Evolutionary conservation across 2,888 invertebrate species (phyloP).

Genomic region (Carcina quercana): DNA sequence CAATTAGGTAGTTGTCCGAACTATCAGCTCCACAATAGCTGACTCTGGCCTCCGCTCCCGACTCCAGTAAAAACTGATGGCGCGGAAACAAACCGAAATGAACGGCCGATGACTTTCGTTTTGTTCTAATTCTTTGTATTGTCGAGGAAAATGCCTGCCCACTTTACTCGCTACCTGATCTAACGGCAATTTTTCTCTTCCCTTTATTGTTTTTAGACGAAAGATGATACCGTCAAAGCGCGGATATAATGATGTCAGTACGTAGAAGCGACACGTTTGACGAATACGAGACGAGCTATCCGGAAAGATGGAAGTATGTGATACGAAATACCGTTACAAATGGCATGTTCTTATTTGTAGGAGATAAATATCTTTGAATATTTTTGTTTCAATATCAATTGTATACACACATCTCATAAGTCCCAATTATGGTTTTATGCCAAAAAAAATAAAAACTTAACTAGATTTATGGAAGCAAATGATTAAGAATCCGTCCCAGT

Average conservation of each 20-base stretch:
- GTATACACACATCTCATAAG: no score
- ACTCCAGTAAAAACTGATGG: conserved; percentile 53
- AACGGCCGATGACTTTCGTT: conserved; percentile 64
- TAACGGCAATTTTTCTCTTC: conserved; percentile 33
- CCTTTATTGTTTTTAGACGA: conserved; percentile 16
- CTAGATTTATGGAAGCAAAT: no score
- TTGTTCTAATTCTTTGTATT: conserved; percentile 55
- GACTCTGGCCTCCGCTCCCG: conserved; percentile 38
- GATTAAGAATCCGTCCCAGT: no score
- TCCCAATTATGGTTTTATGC: no score
- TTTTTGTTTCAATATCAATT: no score
- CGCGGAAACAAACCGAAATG: conserved; percentile 57
- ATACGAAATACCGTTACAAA: no score
- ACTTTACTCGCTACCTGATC: conserved; percentile 38
- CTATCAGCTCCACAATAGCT: conserved; percentile 37
- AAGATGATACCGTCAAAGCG: conserved; percentile 9
- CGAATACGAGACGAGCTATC: no score
- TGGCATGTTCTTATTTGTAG: no score
- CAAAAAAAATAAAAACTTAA: no score
- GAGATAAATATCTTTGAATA: no score
- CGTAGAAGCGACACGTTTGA: no score
- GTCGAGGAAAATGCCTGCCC: conserved; percentile 38
- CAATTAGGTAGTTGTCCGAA: conserved; percentile 39
- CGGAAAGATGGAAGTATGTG: no score
- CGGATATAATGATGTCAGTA: conserved; percentile 12